Base-by-base conservation (phyloP, 2,797 vertebrate genomes). In the Hemitrygon akajei region DNA sequence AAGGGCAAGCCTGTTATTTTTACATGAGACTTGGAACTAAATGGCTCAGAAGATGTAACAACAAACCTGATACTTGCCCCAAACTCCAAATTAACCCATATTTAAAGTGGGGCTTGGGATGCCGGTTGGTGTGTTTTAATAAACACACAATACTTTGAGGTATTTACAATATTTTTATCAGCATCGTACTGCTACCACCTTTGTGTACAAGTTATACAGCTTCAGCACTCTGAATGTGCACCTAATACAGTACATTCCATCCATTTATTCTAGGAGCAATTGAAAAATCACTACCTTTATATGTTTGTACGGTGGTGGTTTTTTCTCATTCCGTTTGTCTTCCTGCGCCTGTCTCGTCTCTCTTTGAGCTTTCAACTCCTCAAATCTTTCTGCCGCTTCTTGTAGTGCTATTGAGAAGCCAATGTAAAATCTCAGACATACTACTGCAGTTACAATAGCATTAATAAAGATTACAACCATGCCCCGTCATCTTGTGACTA, bases 221-320 rank as follows among this genome's bases (percentile, higher is more conserved):
- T 63, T 87, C 7, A n/a, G 58, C 58, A 87, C 5, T 34, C 27
- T 73, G 89, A 14, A 92, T 47, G 18, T 7, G 12, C 12, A 34
- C 7, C 20, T 89, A 91, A 40, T 4, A 14, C 73, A 66, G 69
- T 92, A n/a, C 25, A 47, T 40, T 56, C 37, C 66, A 37, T 75
- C 4, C 9, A 60, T 69, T 56, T 92, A 75, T 75, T 75, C 86
- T 89, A n/a, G 16, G 40, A 75, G 37, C 16, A 92, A 4, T 0
- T 75, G 22, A 27, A 25, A n/a, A 92, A 75, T 75, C 20, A 30
- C 95, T 96, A 99, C 99, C 98, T 99, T 99, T 93, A 99, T 98
- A 93, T 99, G 98, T 96, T 98, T 99, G 96, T 99, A 99, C 0
- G 98, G 98, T 0, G 98, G 99, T 34, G 98, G 98, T 94, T 99